Evolutionary conservation across 2,888 invertebrate genomes (phyloP).

Genomic region (Drosophila mettleri): DNA sequence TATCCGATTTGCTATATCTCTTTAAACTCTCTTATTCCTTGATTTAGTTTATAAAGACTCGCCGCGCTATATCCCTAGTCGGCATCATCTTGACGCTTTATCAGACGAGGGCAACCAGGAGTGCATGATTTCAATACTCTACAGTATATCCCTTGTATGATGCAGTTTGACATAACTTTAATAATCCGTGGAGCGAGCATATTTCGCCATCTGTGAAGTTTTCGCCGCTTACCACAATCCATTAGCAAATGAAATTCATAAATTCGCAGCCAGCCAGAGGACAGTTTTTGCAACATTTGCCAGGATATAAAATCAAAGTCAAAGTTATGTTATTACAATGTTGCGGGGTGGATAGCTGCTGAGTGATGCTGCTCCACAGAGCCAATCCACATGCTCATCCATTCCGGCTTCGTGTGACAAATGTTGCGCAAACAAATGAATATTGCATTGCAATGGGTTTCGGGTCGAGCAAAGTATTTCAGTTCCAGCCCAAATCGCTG

Average conservation of each 20-base stretch:
- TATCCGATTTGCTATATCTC: too few species aligned
- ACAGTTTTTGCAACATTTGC: slow-evolving; percentile 70
- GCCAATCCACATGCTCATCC: slow-evolving; percentile 11
- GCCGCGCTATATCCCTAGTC: too few species aligned
- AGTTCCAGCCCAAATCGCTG: slow-evolving; percentile 42
- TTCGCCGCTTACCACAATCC: slow-evolving; percentile 67
- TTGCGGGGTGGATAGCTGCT: slow-evolving; percentile 60
- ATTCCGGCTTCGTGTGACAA: slow-evolving; percentile 64
- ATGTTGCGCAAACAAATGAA: slow-evolving; percentile 80
- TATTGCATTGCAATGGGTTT: slow-evolving; percentile 55
- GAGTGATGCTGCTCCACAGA: slow-evolving; percentile 50
- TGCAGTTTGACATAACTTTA: slow-evolving; percentile 37
- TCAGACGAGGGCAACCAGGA: too few species aligned
- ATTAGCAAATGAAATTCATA: slow-evolving; percentile 81
- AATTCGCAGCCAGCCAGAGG: slow-evolving; percentile 49
- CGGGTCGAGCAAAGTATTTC: slow-evolving; percentile 21
- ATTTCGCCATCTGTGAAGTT: slow-evolving; percentile 71
- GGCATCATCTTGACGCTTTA: too few species aligned
- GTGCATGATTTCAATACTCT: too few species aligned
- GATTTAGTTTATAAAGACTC: too few species aligned
- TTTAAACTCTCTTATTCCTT: too few species aligned
- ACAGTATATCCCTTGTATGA: neutral
- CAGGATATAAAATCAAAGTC: slow-evolving; percentile 63
- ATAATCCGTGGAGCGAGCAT: slow-evolving; percentile 57
- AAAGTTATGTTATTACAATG: slow-evolving; percentile 61